Base-by-base conservation (phyloP, 2,113 vertebrate species). In the Myanophis thanlyinensis region DNA sequence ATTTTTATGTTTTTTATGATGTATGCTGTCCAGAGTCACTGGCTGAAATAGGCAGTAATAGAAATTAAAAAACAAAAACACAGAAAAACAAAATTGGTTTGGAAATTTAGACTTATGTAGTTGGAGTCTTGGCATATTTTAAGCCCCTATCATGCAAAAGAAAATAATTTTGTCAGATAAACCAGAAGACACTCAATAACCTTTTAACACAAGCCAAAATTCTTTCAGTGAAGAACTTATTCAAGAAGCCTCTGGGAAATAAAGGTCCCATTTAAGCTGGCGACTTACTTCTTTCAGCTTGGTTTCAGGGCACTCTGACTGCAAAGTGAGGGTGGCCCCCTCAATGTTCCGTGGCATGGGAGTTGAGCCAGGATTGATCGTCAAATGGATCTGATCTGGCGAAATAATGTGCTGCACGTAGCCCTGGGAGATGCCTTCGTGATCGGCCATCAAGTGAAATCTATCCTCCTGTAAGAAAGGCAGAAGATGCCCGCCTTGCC, bases 331-430 rank as follows among this genome's bases (percentile, higher is more conserved):
- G 0, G 99, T 99, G 30, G 99, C 99, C 90, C 99, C 99, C 96
- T 99, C 99, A 0, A 99, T 99, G 96, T 99, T 99, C 85, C 99
- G 98, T 2, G 99, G 99, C 99, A 99, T 99, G 22, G 98, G 99
- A 0, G 99, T 99, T 22, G 99, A 99, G 23, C 99, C 99, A 85
- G 99, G 99, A 97, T 99, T 99, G 96, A 99, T 99, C 2, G 98
- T 99, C 92, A 99, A 98, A 92, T 99, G 99, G 90, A 99, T 99
- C 97, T 99, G 99, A 97, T 99, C 98, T 1, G 98, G 98, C 85
- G 99, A 99, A 97, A 99, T 99, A 95, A 99, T 99, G 80, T 99
- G 99, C 95, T 99, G 99, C 93, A 99, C 99, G 0, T 99, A 99
- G 96, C 99, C 99, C 97, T 99, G 99, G 47, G 98, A 98, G 98